Evolutionary conservation across 2,113 vertebrate species (phyloP), one percentile per base, ranked within the genome.

Genomic region (Thunnus thynnus): DNA sequence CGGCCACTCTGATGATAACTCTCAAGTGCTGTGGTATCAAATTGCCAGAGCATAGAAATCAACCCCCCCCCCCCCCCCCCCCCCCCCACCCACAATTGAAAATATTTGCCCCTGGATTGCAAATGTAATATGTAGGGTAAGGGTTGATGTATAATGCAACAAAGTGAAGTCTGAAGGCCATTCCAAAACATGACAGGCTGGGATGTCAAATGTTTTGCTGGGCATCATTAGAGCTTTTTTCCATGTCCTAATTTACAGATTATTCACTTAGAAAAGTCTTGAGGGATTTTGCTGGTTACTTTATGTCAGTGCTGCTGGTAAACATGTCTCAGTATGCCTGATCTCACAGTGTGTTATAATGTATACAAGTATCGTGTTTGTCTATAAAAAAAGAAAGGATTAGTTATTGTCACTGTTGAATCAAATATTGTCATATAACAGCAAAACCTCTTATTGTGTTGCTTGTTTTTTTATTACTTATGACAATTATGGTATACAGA

Each of bases 91-190:
- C 76, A 88, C 90, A 92, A 93, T 90, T 94, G 89, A 86, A 93
- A 90, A 88, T 83, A 85, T 93, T 89, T 82, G 86, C 92, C 92
- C 78, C 87, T 93, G 93, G 86, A 93, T 83, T 83, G 72, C 25
- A 91, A 86, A 89, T 91, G 84, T 84, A 86, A 86, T 92, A 90
- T 84, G 86, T 79, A 86, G 79, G 89, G 62, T 83, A 88, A 81
- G 86, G 74, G 82, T 82, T 92, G 84, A 94, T 90, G 87, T 93
- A 89, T 88, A 91, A 93, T 93, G 87, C 90, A 93, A 92, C 86
- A 92, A 93, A 94, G 86, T 85, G 78, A 85, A 85, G 85, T 90
- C 88, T 84, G 85, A 90, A 60, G 91, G 91, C 86, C 76, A 76
- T 89, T 87, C 57, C 63, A 64, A 81, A 90, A 89, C 86, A 91